Base-by-base conservation (phyloP, 2,113 vertebrate genomes). In the Stegostoma tigrinum region DNA sequence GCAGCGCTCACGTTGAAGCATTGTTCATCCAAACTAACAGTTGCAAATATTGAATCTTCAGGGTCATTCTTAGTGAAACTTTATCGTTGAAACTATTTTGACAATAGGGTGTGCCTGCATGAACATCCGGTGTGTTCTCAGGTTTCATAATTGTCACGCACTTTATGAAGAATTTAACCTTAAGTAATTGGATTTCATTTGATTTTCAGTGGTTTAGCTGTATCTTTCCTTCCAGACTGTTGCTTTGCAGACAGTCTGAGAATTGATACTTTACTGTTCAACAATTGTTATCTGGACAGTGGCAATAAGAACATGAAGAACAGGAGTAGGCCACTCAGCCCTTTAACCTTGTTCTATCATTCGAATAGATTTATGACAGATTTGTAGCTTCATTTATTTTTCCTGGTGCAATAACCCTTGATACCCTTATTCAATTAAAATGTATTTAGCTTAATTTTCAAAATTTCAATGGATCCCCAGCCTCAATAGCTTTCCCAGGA, bases 21-120 rank as follows among this genome's bases (percentile, higher is more conserved):
- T 95, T 95, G 94, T 95, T 75, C 42, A 72, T 95, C 10, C 45
- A 52, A 72, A 48, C 68, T 72, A 68, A 95, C 94, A 95, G 94
- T 52, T 95, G 94, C 68, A 95, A 95, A 95, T 95, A 95, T 95
- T 95, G 94, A 95, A 95, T 95, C 94, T 95, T 72, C 42, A 52
- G 94, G 72, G 94, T 95, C 94, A 95, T 45, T 15, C 52, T 72
- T 72, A 95, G 42, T 52, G 94, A 52, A 95, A 95, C 94, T 45
- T 52, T 42, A 95, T 75, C 68, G 45, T 95, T 27, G 67, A 95
- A 95, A 95, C 94, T 75, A 45, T 72, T 95, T 52, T 52, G 67
- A 95, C 94, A 95, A 52, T 95, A 45, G 94, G 68, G 94, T 95
- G 94, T 95, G 94, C 45, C 94, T 34, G 38, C 38, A 70, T 30